Evolutionary conservation across 2,113 vertebrate species (phyloP).

Genomic region (Epinephelus fuscoguttatus): DNA sequence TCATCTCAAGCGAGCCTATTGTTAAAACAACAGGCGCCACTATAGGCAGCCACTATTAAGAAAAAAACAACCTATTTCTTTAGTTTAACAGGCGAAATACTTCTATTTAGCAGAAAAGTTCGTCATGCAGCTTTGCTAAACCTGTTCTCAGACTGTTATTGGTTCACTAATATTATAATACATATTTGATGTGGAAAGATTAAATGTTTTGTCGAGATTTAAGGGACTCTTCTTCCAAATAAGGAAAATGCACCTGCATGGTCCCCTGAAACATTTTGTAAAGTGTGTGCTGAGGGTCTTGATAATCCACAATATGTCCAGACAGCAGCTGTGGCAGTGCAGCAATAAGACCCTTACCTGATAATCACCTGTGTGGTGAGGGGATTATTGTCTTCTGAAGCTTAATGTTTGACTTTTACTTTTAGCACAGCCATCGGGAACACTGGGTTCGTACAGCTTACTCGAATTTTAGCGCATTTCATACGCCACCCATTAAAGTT

Average conservation of each 20-base stretch:
- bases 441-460: not conserved
- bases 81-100: too few relatives aligned
- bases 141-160: not conserved
- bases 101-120: not conserved
- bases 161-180: not conserved
- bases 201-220: not conserved
- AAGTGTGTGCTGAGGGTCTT: too few relatives aligned
- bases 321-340: not conserved
- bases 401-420: slow-evolving; percentile 12
- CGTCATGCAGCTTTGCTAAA: not conserved
- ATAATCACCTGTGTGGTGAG: slow-evolving; percentile 6
- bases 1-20: too few relatives aligned
- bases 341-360: not conserved
- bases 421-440: not conserved
- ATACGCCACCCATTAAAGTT: slow-evolving; percentile 4
- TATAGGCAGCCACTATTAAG: too few relatives aligned
- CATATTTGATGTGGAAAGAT: slow-evolving; percentile 10
- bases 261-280: too few relatives aligned
- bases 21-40: too few relatives aligned
- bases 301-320: slow-evolving; percentile 8
- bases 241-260: not conserved
- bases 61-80: too few relatives aligned
- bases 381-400: slow-evolving; percentile 17
- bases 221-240: too few relatives aligned
- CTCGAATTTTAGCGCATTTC: not conserved